phyloP scores from a whole-genome alignment of 53 echinoderm and acorn worm species.

The Temnopleurus reevesii region DNA sequence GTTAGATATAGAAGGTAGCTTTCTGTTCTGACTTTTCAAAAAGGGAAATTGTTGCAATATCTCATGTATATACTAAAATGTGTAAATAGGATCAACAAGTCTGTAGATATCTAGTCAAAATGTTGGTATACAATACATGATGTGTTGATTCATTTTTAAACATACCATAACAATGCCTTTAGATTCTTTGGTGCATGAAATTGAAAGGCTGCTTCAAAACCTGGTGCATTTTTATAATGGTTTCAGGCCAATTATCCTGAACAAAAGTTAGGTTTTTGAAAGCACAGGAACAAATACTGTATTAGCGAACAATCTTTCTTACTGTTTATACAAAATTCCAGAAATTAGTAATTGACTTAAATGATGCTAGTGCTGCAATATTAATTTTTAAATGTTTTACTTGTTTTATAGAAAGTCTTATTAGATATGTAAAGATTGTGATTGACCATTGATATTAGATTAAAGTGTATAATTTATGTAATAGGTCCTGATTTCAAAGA shows the following conservation, averaged over 20 bases:
- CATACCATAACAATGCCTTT: not conserved
- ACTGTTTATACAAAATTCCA: not conserved
- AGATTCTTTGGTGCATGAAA: not conserved
- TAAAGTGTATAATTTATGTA: not conserved
- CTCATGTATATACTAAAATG: not conserved
- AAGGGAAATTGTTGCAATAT: conserved; percentile 16
- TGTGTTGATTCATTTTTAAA: not conserved
- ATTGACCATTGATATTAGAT: not conserved
- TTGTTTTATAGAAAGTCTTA: not conserved
- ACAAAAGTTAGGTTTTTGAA: not conserved
- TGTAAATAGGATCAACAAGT: not conserved
- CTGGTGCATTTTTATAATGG: not conserved
- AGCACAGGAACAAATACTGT: not conserved
- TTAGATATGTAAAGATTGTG: not conserved
- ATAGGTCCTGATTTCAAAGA: not conserved
- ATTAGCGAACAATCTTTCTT: not conserved
- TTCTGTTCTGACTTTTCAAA: too few species aligned
- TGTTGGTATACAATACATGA: not conserved
- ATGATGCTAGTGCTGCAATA: not conserved
- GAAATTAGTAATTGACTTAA: not conserved
- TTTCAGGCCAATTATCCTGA: not conserved
- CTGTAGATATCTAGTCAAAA: not conserved
- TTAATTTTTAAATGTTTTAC: not conserved
- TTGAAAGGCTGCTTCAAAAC: not conserved
- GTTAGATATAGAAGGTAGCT: too few species aligned